Evolutionary conservation across 2,888 invertebrate genomes (phyloP), one percentile per base, ranked within the genome.

Genomic region (Taenaris catops): DNA sequence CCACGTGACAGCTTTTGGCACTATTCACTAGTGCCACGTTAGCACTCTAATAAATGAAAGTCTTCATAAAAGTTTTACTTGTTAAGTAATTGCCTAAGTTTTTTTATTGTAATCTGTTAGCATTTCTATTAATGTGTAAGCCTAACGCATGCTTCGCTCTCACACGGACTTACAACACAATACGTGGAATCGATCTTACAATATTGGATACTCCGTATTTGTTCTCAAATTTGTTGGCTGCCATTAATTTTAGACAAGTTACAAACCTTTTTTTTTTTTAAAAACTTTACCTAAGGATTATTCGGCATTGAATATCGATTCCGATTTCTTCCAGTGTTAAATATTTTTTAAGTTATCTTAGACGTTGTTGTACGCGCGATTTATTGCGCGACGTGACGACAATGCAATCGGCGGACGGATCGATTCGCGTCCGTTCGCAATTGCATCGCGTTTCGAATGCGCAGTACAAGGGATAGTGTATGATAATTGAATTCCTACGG

Each of bases 71-170:
- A 79, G 70, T 67, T 72, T 52, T 76, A 79, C 67, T 65, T 70
- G 66, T 74, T 81, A 81, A 80, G 72, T 78, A 78, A 73, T 14
- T 69, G 80, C 80, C 79, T 83, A 83, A 81, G 81, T 79, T 80
- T 75, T 67, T 76, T n/a, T n/a, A n/a, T 74, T 66, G 66, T 75
- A 62, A 61, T 74, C 78, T 78, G 68, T 74, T 78, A 78, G 81
- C 71, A 74, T 74, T 78, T 78, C 67, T 68, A 67, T 67, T 75
- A 71, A 69, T 66, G 49, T 34, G 65, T 80, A 78, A 80, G 78
- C 72, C 68, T 71, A 70, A 73, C 59, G 70, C 76, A 60, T 53
- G 66, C 67, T 67, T 61, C 53, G 65, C 65, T 66, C 63, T 43
- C 48, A 40, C 34, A 44, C 40, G 29, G 46, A 38, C 40, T 38